These are phyloP conservation scores for Drosophila helvetica DNA, from an alignment of 2,888 invertebrate genomes.

Conservation along the genomic window DNA sequence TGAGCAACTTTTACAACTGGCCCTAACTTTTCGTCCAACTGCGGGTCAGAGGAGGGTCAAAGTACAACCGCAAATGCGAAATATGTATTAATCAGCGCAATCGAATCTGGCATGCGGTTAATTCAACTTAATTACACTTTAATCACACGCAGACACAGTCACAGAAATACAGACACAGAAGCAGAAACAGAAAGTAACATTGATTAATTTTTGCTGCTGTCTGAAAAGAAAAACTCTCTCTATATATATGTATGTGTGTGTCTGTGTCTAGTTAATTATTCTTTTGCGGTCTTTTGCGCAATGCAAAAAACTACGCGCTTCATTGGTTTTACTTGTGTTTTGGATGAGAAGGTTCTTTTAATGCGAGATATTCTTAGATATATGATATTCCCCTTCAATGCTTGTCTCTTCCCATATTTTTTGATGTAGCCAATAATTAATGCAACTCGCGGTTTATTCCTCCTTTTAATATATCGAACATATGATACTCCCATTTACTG, in stretches of 20 bases:
- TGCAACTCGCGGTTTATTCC: too few relatives aligned
- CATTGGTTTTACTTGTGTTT: slow-evolving; percentile 45
- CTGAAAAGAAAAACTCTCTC: slow-evolving; percentile 4
- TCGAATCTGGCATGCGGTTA: slow-evolving; percentile 29
- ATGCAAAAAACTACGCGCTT: slow-evolving; percentile 47
- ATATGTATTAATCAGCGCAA: slow-evolving; percentile 42
- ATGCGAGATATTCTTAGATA: neutral
- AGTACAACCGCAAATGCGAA: neutral
- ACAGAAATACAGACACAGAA: too few relatives aligned
- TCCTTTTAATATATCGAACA: too few relatives aligned
- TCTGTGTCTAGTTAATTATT: slow-evolving; percentile 47
- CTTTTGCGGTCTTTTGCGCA: slow-evolving; percentile 47
- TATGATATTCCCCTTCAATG: too few relatives aligned
- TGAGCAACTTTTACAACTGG: neutral
- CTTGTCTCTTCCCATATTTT: too few relatives aligned
- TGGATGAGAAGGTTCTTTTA: slow-evolving; percentile 3
- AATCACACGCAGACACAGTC: slow-evolving; percentile 24
- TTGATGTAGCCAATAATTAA: too few relatives aligned
- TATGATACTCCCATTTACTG: too few relatives aligned
- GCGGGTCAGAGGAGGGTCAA: neutral
- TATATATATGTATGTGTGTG: neutral
- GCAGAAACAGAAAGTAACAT: slow-evolving; percentile 16
- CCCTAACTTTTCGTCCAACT: neutral
- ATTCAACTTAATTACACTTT: slow-evolving; percentile 56
- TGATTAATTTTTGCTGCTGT: slow-evolving; percentile 57